Evolutionary conservation across 1,140 invertebrate species (phyloP).

Genomic region (Macrosteles quadrilineatus): DNA sequence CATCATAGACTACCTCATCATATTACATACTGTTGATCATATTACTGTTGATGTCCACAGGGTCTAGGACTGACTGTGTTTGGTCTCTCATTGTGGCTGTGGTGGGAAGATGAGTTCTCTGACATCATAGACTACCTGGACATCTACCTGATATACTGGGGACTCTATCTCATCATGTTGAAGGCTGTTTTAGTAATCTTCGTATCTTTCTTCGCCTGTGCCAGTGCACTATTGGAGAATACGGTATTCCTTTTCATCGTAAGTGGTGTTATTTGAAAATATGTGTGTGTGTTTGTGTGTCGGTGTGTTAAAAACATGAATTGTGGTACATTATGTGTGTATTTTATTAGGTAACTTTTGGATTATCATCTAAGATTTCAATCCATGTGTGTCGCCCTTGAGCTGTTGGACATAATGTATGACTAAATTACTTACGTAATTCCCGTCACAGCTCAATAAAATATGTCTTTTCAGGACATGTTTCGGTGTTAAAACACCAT

Average conservation of each 20-base stretch:
- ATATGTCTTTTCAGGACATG: too few relatives aligned
- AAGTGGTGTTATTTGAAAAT: not conserved
- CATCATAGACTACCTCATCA: constrained; percentile 72
- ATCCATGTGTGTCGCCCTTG: too few relatives aligned
- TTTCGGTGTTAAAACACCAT: too few relatives aligned
- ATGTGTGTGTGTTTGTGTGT: not conserved
- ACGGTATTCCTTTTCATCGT: constrained; percentile 8
- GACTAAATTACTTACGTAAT: too few relatives aligned
- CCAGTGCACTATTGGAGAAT: constrained; percentile 40
- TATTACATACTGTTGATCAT: too few relatives aligned
- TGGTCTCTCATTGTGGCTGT: constrained; percentile 75
- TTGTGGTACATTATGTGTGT: not conserved
- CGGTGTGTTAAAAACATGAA: not conserved
- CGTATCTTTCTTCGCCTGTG: constrained; percentile 73
- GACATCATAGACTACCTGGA: constrained; percentile 76
- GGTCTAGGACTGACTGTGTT: constrained; percentile 73
- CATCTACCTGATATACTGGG: constrained; percentile 74
- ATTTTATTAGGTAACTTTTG: not conserved
- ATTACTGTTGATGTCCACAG: constrained; percentile 55
- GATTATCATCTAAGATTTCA: too few relatives aligned
- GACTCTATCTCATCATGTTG: constrained; percentile 72
- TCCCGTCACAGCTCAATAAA: too few relatives aligned
- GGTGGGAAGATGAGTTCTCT: constrained; percentile 74
- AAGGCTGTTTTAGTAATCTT: constrained; percentile 69
- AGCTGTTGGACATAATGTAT: too few relatives aligned